Percentiles rank a stretch among this genome's conserved stretches.
Conservation (phyloP, 2,888 invertebrate genomes). For the Psococerastis gibbosa region DNA sequence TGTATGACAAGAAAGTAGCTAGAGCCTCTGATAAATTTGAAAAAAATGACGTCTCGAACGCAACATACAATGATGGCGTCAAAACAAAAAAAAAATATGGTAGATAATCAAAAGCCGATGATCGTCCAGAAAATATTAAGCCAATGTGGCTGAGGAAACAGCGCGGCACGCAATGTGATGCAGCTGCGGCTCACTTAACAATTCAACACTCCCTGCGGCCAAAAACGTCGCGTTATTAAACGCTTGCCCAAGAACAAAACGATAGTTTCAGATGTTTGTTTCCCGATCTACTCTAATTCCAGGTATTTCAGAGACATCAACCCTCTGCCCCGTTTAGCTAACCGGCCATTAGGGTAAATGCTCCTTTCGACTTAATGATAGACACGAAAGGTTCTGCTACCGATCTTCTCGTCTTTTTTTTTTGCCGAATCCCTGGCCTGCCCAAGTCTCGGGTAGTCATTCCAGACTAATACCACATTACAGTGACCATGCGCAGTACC, state of each 20-base stretch:
- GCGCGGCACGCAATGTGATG: too few species aligned
- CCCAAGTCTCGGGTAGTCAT: too few species aligned
- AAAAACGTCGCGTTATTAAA: neutral
- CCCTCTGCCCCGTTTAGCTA: neutral
- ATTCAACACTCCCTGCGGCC: too few species aligned
- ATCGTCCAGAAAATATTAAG: too few species aligned
- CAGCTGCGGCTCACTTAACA: too few species aligned
- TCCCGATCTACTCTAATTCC: neutral
- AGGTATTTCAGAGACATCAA: neutral
- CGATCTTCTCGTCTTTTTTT: neutral
- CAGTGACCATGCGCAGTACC: neutral
- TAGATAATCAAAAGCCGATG: too few species aligned
- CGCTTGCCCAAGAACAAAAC: neutral
- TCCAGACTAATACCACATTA: neutral
- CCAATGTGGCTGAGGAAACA: too few species aligned
- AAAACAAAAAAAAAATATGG: too few species aligned
- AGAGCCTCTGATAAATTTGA: too few species aligned
- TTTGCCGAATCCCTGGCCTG: neutral
- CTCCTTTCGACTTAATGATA: conserved; percentile 9
- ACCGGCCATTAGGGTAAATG: conserved; percentile 9
- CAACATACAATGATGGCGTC: too few species aligned
- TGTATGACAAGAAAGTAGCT: too few species aligned
- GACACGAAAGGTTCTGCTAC: neutral
- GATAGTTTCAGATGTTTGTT: neutral
- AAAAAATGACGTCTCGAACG: too few species aligned